Evolutionary conservation across 2,888 invertebrate genomes (phyloP).

Genomic region (Eupithecia centaureata): DNA sequence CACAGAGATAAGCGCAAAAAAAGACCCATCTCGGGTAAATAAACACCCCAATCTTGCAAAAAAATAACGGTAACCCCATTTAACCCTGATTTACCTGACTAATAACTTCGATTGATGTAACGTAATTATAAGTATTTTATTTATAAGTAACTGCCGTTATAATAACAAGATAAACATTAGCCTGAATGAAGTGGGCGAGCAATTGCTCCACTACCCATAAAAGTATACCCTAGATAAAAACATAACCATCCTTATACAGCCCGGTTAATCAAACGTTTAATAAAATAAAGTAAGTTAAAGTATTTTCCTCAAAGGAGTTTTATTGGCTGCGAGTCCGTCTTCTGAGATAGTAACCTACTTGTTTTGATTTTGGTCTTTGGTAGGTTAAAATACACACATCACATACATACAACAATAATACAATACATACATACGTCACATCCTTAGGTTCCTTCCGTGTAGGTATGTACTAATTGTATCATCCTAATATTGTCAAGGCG

Average conservation of each 20-base stretch:
- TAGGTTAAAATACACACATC: no score
- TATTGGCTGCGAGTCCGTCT: background rate
- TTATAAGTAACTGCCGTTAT: conserved; percentile 24
- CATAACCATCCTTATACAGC: background rate
- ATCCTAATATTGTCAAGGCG: no score
- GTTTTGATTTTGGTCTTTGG: background rate
- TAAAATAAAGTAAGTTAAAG: background rate
- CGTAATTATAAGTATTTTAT: conserved; percentile 16
- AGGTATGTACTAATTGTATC: no score
- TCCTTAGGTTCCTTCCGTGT: no score
- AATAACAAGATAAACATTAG: conserved; percentile 25
- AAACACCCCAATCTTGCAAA: no score
- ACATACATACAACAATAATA: no score
- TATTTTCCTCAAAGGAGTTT: background rate
- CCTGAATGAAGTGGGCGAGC: conserved; percentile 19
- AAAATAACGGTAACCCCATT: background rate
- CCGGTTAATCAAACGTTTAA: background rate
- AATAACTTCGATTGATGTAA: background rate
- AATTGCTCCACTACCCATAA: conserved; percentile 14
- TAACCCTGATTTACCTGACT: background rate
- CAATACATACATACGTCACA: no score
- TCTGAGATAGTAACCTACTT: background rate
- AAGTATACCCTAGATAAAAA: background rate
- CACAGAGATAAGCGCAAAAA: no score
- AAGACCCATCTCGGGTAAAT: no score